Evolutionary conservation across 2,888 invertebrate species (phyloP).

Genomic region (Torymus aiolomorphi): DNA sequence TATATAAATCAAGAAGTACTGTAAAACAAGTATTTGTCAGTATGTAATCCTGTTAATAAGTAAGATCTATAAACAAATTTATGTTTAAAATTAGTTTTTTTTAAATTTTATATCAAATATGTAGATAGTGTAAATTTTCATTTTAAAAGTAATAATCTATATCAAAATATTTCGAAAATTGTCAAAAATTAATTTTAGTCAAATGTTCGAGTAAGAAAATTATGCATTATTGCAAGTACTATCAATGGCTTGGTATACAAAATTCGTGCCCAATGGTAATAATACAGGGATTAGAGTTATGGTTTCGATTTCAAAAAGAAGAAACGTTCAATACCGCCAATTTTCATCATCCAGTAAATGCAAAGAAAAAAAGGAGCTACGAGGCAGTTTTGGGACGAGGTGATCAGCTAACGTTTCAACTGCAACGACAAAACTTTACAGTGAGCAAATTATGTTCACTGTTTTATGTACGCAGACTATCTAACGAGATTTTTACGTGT

Average conservation of each 20-base stretch:
- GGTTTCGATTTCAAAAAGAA: conserved; percentile 21
- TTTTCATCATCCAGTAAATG: conserved; percentile 37
- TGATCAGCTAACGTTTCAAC: background rate
- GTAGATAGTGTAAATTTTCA: conserved; percentile 32
- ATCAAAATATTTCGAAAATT: conserved; percentile 45
- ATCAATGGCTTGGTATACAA: conserved; percentile 33
- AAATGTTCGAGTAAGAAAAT: conserved; percentile 31
- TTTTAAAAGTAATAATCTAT: conserved; percentile 42
- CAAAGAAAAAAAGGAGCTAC: conserved; percentile 28
- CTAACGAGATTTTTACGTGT: conserved; percentile 1
- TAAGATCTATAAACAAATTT: conserved; percentile 21
- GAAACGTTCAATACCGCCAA: conserved; percentile 37
- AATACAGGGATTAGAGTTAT: conserved; percentile 32
- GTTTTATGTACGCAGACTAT: background rate
- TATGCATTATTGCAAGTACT: conserved; percentile 35
- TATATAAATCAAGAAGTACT: conserved; percentile 9
- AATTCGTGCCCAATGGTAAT: conserved; percentile 35
- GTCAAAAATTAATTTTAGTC: conserved; percentile 38
- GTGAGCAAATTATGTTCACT: background rate
- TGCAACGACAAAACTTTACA: background rate
- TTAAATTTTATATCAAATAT: conserved; percentile 25
- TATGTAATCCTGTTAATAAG: conserved; percentile 24
- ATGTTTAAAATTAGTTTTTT: conserved; percentile 23
- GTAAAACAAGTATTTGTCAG: conserved; percentile 33
- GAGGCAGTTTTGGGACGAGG: conserved; percentile 6